These are phyloP conservation scores for Apamea monoglypha DNA, from an alignment of 2,888 invertebrate species.

Conservation along the genomic window DNA sequence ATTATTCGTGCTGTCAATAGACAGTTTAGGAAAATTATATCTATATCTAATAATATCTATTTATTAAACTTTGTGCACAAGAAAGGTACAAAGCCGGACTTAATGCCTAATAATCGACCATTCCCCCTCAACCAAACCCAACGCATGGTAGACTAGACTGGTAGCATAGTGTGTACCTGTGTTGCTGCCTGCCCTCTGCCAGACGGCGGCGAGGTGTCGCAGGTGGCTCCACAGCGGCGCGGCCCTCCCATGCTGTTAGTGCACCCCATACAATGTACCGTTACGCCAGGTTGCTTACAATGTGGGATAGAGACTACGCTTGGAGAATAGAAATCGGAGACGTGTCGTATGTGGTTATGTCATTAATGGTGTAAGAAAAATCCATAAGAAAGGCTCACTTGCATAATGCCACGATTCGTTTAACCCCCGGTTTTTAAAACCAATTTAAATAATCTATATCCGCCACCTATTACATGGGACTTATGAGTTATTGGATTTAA, in stretches of 20 bases:
- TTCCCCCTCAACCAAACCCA: constrained; percentile 14
- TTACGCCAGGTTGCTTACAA: constrained; percentile 66
- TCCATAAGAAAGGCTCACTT: background rate
- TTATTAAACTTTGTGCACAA: background rate
- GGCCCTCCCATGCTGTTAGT: constrained; percentile 92
- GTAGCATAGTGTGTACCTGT: constrained; percentile 72
- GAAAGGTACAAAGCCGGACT: background rate
- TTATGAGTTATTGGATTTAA: background rate
- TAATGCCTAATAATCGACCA: constrained; percentile 42
- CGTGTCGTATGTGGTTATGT: background rate
- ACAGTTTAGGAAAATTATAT: too few species aligned
- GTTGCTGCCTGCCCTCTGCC: constrained; percentile 74
- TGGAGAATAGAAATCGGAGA: constrained; percentile 35
- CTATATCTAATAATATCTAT: too few species aligned
- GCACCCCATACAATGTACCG: constrained; percentile 80
- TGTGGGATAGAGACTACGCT: constrained; percentile 33
- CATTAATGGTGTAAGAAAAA: background rate
- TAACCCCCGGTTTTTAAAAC: too few species aligned
- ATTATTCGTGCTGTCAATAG: background rate
- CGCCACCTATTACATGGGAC: too few species aligned
- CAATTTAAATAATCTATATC: too few species aligned
- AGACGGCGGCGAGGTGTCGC: constrained; percentile 82
- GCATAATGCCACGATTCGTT: too few species aligned
- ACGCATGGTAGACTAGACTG: constrained; percentile 4
- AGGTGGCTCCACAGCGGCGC: constrained; percentile 88